These are phyloP conservation scores for Mandrillus leucophaeus DNA, from an alignment of 2,113 vertebrate genomes.

Conservation along the genomic window DNA sequence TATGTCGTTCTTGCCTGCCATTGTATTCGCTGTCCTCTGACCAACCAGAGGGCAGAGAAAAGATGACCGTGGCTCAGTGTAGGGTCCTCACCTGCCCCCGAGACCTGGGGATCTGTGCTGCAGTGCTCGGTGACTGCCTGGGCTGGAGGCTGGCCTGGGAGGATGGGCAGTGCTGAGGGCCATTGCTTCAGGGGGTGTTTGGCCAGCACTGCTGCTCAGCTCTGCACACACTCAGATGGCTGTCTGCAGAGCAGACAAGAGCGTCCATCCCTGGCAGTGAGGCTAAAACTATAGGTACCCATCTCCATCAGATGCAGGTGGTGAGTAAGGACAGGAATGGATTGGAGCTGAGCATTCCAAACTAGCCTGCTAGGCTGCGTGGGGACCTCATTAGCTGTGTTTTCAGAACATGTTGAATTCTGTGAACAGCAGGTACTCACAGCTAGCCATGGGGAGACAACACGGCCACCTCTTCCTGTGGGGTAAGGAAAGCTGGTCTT, in stretches of 20 bases:
- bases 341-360: not conserved
- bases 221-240: not conserved
- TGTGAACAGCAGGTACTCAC: not conserved
- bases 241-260: not conserved
- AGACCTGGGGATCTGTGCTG: not conserved
- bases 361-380: not conserved
- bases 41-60: not conserved
- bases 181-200: not conserved
- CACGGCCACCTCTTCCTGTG: not conserved
- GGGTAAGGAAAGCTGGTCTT: not conserved
- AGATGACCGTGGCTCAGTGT: not conserved
- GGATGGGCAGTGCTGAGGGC: not conserved
- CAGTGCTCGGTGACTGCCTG: not conserved
- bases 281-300: not conserved
- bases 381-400: slow-evolving; percentile 2
- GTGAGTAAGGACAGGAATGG: not conserved
- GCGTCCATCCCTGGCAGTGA: not conserved
- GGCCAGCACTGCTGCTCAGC: not conserved
- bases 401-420: not conserved
- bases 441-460: not conserved
- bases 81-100: not conserved
- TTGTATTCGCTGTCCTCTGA: not conserved
- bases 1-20: not conserved
- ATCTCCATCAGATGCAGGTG: not conserved
- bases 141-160: not conserved